Evolutionary conservation across 2,113 vertebrate genomes (phyloP).

Genomic region (Amblyopsis rosae): DNA sequence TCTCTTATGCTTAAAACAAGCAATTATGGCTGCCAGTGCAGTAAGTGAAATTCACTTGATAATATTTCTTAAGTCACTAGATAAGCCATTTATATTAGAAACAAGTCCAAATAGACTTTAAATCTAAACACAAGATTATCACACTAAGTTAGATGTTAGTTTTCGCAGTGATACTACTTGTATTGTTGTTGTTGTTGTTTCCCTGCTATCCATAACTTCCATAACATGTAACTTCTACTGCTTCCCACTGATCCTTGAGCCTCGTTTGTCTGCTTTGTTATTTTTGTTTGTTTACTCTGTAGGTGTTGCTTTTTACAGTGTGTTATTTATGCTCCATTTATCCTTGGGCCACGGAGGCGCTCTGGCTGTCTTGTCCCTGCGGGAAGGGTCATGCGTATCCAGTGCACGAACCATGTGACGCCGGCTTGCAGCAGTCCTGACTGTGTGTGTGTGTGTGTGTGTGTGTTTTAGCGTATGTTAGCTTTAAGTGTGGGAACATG

Average conservation of each 20-base stretch:
- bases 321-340: constrained; percentile 71
- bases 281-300: constrained; percentile 44
- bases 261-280: not conserved
- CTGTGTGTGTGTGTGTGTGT: constrained; percentile 45
- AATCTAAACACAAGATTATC: too few relatives aligned
- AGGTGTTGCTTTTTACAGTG: constrained; percentile 61
- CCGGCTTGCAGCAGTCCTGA: constrained; percentile 36
- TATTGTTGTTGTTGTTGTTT: constrained; percentile 11
- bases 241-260: constrained; percentile 5
- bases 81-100: too few relatives aligned
- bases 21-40: too few relatives aligned
- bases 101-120: too few relatives aligned
- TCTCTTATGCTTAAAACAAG: too few relatives aligned
- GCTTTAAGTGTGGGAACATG: not conserved
- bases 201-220: not conserved
- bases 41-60: too few relatives aligned
- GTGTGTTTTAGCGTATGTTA: constrained; percentile 1
- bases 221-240: not conserved
- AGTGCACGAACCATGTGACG: constrained; percentile 24
- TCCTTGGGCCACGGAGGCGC: constrained; percentile 48
- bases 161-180: constrained; percentile 2
- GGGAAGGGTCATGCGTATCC: constrained; percentile 43
- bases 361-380: constrained; percentile 55
- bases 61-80: too few relatives aligned
- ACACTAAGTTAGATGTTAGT: too few relatives aligned